A percentile compares a stretch with the other conserved stretches of the same genome.
phyloP scores from a whole-genome alignment of 2,797 vertebrate species.

The Microctenopoma lineatum region DNA sequence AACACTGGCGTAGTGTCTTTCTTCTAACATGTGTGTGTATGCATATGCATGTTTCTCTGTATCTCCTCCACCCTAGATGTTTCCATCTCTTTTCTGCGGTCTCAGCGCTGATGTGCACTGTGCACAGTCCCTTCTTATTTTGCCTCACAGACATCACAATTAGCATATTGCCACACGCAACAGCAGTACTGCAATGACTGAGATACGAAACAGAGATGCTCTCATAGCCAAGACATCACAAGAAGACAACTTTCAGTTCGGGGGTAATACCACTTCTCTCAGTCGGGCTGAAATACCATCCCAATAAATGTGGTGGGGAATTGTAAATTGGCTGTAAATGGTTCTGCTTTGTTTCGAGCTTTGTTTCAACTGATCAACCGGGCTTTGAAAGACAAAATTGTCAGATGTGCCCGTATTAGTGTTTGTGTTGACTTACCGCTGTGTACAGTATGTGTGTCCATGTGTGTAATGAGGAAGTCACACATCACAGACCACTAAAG shows the following conservation, averaged over 20 bases:
- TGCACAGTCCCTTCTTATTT: constrained; percentile 43
- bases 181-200: constrained; percentile 48
- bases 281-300: constrained; percentile 24
- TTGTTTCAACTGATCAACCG: constrained; percentile 2
- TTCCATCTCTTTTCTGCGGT: constrained; percentile 41
- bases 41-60: background rate
- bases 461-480: constrained; percentile 1
- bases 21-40: background rate
- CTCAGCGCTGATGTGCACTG: constrained; percentile 25
- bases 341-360: constrained; percentile 4
- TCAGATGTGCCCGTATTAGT: background rate
- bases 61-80: background rate
- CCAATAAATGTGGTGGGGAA: constrained; percentile 32
- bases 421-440: background rate
- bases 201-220: constrained; percentile 30
- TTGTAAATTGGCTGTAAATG: constrained; percentile 15
- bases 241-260: constrained; percentile 22
- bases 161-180: constrained; percentile 42
- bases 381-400: constrained; percentile 9
- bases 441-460: background rate
- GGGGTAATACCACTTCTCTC: constrained; percentile 20
- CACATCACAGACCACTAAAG: constrained; percentile 1
- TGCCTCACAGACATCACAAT: constrained; percentile 36
- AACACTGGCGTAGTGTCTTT: background rate
- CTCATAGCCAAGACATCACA: constrained; percentile 21